These are phyloP conservation scores for Belonocnema kinseyi DNA, from an alignment of 1,140 invertebrate species.

Conservation along the genomic window DNA sequence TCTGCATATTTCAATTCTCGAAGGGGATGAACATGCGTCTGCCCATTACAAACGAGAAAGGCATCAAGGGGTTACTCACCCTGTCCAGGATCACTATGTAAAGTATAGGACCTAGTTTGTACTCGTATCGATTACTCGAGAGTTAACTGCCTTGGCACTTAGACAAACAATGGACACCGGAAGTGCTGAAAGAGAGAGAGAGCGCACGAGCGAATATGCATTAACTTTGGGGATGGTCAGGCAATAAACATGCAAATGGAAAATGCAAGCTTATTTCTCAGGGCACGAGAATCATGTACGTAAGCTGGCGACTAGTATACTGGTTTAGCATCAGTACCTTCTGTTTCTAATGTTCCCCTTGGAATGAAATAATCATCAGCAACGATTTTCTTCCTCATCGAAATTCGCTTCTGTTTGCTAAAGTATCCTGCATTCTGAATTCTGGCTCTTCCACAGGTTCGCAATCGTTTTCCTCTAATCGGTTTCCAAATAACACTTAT, in stretches of 20 bases:
- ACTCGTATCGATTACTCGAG: background rate
- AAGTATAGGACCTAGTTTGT: slow-evolving; percentile 15
- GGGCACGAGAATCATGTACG: background rate
- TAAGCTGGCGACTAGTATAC: slow-evolving; percentile 16
- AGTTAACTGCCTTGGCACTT: slow-evolving; percentile 4
- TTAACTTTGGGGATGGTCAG: slow-evolving; percentile 41
- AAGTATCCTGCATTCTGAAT: background rate
- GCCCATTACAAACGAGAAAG: background rate
- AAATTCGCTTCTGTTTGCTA: slow-evolving; percentile 13
- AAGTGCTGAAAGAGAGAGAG: slow-evolving; percentile 13
- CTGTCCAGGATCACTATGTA: background rate
- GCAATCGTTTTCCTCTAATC: background rate
- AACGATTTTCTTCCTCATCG: slow-evolving; percentile 22
- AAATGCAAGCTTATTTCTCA: slow-evolving; percentile 4
- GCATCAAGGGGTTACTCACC: slow-evolving; percentile 12
- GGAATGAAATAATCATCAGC: slow-evolving; percentile 10
- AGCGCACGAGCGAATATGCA: background rate
- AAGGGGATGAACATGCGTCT: background rate
- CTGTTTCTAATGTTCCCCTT: slow-evolving; percentile 3
- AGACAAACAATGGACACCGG: background rate
- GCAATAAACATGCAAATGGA: slow-evolving; percentile 56
- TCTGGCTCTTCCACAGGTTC: background rate
- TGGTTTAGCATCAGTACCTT: slow-evolving; percentile 7
- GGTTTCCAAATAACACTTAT: too few relatives aligned
- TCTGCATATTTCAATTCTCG: slow-evolving; percentile 21